Base-by-base conservation (phyloP, 2,888 invertebrate species). In the Xestobium rufovillosum region DNA sequence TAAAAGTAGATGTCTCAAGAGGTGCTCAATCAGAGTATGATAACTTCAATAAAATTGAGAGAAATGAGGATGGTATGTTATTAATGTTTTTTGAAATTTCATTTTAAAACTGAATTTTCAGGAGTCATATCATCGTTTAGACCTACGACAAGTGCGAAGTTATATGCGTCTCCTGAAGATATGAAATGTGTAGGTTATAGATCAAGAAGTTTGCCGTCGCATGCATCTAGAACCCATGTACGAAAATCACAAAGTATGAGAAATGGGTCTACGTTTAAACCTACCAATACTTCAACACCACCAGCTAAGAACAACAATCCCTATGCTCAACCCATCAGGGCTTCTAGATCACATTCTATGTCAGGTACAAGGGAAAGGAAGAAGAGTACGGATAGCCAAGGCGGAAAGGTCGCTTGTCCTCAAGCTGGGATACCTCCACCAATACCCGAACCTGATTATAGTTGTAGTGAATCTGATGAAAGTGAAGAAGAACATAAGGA, bases 371-470 rank as follows among this genome's bases (percentile, higher is more conserved):
- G 52, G 53, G 67, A 48, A 59, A 67, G n/a, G n/a, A n/a, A n/a
- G n/a, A n/a, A n/a, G n/a, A n/a, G n/a, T n/a, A n/a, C n/a, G n/a
- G n/a, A n/a, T n/a, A n/a, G n/a, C n/a, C n/a, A n/a, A n/a, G n/a
- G n/a, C n/a, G n/a, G n/a, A n/a, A 29, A n/a, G 14, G 31, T 14
- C 13, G 14, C n/a, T n/a, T n/a, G n/a, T n/a, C n/a, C n/a, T n/a
- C n/a, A n/a, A n/a, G n/a, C n/a, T n/a, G n/a, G n/a, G 6, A n/a
- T 39, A 6, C 76, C 75, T 1, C 83, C 90, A 4, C 84, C 87
- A n/a, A 90, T 90, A 50, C 90, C 90, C 0, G 90, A 90, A 57
- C 90, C 90, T 0, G 90, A 90, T 65, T 90, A 90, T 68, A 88
- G 88, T 61, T 78, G 88, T 66, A 87, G 85, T 45, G 88, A 87